A percentile compares a stretch with the other conserved stretches of the same genome.
Conservation (phyloP, 2,888 invertebrate species). For the Nemotelus nigrinus region DNA sequence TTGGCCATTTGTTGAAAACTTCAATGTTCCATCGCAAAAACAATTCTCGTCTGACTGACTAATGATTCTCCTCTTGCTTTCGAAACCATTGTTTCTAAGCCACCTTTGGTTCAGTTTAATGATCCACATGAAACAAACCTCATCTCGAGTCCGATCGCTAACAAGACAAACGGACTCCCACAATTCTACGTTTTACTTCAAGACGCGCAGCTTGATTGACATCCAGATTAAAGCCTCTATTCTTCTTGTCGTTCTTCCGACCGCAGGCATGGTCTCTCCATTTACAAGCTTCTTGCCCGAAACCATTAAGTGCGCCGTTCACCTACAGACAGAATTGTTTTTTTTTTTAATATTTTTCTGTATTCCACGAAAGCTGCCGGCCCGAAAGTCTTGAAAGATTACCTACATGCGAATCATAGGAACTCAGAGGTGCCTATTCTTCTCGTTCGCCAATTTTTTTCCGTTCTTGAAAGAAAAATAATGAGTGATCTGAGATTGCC, state of each 20-base stretch:
- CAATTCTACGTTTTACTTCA: not conserved
- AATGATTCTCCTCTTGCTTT: too few species aligned
- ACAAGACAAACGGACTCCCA: not conserved
- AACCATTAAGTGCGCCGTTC: too few species aligned
- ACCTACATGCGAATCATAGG: not conserved
- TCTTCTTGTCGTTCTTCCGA: not conserved
- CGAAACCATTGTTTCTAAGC: too few species aligned
- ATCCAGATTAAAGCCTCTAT: slow-evolving; percentile 2
- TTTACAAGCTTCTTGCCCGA: not conserved
- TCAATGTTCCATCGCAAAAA: too few species aligned
- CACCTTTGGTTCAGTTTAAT: too few species aligned
- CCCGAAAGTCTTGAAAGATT: not conserved
- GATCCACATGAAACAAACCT: too few species aligned
- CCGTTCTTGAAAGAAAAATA: not conserved
- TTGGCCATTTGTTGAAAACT: too few species aligned
- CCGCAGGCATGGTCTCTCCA: not conserved
- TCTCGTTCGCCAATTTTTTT: slow-evolving; percentile 15
- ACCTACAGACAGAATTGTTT: too few species aligned
- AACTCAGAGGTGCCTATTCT: not conserved
- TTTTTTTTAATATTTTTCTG: not conserved
- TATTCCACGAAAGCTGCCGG: not conserved
- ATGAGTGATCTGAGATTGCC: not conserved
- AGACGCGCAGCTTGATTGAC: slow-evolving; percentile 8
- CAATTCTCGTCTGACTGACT: too few species aligned
- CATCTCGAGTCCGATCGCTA: too few species aligned